Base-by-base conservation (phyloP, 2,113 vertebrate genomes). In the Perca schrenkii region DNA sequence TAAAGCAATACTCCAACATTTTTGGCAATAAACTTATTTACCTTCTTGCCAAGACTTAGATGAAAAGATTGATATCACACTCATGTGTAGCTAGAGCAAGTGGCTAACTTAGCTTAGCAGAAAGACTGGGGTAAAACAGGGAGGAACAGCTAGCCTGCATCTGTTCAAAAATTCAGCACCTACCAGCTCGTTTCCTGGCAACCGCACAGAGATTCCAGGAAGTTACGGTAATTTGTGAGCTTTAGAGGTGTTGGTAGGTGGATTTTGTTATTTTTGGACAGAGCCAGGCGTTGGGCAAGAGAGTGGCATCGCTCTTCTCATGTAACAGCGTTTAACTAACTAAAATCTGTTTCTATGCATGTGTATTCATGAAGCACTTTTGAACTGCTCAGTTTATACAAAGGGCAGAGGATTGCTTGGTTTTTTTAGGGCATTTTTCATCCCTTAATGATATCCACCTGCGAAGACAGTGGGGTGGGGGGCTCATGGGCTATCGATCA, bases 391-490 rank as follows among this genome's bases (percentile, higher is more conserved):
- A 7, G 60, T 81, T 81, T 73, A 86, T 43, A 63, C 4, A 70
- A 52, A 80, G 58, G 69, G 57, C 34, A 46, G 65, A 76, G 22
- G 21, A 77, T 76, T 56, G 73, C 47, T 72, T 61, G 63, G 43
- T 50, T 74, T 80, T 88, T 83, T 88, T 75, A 53, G 68, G 46
- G 22, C 79, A 88, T 90, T 86, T 83, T 86, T 89, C 85, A 82
- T 87, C 34, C 72, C 62, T 75, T 93, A 93, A 94, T 92, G 84
- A 87, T 85, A 88, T 93, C 90, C 91, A 93, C 91, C 93, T 94
- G 94, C 50, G 66, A 77, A 86, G 82, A 74, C 82, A 88, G 78
- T 83, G 78, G 54, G 69, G 81, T 78, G 74, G 58, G 61, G 83
- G 66, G 82, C 60, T 85, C 62, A 28, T 82, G 80, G 74, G 81